Evolutionary conservation across 2,797 vertebrate species (phyloP).

Genomic region (Myotis pilosus): DNA sequence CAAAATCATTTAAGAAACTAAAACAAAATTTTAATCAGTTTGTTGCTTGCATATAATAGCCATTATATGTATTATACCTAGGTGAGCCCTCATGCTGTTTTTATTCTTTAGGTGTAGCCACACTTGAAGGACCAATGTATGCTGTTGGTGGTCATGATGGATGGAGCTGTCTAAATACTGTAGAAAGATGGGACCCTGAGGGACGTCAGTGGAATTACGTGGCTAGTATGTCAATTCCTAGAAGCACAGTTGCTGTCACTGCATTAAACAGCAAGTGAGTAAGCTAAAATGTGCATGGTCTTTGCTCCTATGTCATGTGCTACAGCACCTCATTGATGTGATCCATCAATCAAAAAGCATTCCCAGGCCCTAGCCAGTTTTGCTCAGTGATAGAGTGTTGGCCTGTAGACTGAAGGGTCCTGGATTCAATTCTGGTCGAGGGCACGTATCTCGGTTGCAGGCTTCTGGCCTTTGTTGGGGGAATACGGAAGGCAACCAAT

Average conservation of each 20-base stretch:
- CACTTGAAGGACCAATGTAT: conserved; percentile 98
- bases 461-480: no score
- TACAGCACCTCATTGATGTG: neutral
- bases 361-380: neutral
- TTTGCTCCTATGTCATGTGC: neutral
- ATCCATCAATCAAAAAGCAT: neutral
- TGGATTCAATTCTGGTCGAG: no score
- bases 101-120: conserved; percentile 88
- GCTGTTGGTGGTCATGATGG: conserved; percentile 98
- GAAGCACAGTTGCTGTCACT: conserved; percentile 96
- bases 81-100: neutral
- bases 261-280: conserved; percentile 97
- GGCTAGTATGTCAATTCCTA: conserved; percentile 97
- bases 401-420: no score
- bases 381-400: no score
- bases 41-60: neutral
- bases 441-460: no score
- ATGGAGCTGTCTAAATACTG: conserved; percentile 98
- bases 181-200: conserved; percentile 98
- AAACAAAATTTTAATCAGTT: neutral
- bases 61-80: neutral
- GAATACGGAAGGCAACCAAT: no score
- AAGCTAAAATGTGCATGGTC: neutral
- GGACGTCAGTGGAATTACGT: conserved; percentile 98
- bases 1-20: neutral